Percentiles rank a stretch among this genome's conserved stretches.
Evolutionary conservation across 2,888 invertebrate species (phyloP).

Genomic region (Chloromyia formosa): DNA sequence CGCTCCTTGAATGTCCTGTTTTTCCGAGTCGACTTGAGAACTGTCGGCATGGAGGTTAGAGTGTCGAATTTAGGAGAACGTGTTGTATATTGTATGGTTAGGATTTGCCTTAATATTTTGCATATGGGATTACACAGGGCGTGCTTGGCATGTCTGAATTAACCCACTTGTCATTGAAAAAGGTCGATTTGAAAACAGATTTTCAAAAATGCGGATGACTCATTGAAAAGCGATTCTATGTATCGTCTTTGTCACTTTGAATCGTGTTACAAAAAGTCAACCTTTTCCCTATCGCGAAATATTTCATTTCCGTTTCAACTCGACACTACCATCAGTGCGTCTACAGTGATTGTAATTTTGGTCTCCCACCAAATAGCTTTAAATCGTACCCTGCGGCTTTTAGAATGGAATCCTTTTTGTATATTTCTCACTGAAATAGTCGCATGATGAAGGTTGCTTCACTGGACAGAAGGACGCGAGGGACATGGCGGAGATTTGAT

Average conservation of each 20-base stretch:
- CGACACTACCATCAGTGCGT: not conserved
- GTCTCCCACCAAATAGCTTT: conserved; percentile 10
- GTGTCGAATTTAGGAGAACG: conserved; percentile 6
- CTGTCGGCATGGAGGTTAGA: not conserved
- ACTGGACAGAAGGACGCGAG: not conserved
- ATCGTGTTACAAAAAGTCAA: not conserved
- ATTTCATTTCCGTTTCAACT: conserved; percentile 17
- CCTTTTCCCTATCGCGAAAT: not conserved
- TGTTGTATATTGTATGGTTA: not conserved
- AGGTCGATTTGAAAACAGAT: too few species aligned
- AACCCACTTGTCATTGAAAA: too few species aligned
- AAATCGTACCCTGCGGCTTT: conserved; percentile 26
- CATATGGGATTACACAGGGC: too few species aligned
- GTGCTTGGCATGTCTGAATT: too few species aligned
- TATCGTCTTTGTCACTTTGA: too few species aligned
- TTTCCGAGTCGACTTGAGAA: not conserved
- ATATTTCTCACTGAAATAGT: too few species aligned
- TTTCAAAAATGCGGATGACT: too few species aligned
- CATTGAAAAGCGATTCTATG: too few species aligned
- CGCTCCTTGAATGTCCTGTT: not conserved
- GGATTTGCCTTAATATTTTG: not conserved
- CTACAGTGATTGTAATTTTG: conserved; percentile 18
- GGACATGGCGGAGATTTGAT: conserved; percentile 17
- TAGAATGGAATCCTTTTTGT: conserved; percentile 2
- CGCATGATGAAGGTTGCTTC: not conserved